A percentile compares a stretch with the other conserved stretches of the same genome.
phyloP scores from a whole-genome alignment of 2,888 invertebrate species.

The Calameuta pallipes region DNA sequence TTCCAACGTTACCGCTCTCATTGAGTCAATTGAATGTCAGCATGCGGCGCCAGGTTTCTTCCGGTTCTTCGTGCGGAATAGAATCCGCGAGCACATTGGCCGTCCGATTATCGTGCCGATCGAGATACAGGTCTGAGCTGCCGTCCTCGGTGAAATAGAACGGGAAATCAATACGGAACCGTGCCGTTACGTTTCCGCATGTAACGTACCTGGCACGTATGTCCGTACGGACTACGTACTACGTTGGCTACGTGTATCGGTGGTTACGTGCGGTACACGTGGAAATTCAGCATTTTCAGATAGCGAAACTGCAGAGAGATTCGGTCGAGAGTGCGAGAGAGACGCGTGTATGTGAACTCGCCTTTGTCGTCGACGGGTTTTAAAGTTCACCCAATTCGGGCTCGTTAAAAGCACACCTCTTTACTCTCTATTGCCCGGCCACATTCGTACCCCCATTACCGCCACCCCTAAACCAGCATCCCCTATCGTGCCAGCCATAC shows the following conservation, averaged over 20 bases:
- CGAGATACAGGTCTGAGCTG: conserved; percentile 1
- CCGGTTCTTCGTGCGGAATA: neutral
- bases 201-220: conserved; percentile 3
- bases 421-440: neutral
- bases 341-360: neutral
- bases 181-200: conserved; percentile 4
- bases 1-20: neutral
- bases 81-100: neutral
- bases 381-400: neutral
- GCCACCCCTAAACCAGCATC: neutral
- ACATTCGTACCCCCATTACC: neutral
- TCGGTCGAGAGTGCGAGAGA: neutral
- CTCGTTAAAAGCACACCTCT: neutral
- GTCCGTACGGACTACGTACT: neutral
- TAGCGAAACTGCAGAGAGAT: neutral
- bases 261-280: neutral
- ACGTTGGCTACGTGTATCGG: neutral
- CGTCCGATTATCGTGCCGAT: conserved; percentile 5
- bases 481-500: no score
- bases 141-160: neutral
- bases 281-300: neutral
- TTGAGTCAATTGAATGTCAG: neutral
- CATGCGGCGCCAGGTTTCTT: neutral
- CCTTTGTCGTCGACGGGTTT: neutral
- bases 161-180: conserved; percentile 1